Conservation (phyloP, 2,888 invertebrate species). For the Rhingia rostrata region DNA sequence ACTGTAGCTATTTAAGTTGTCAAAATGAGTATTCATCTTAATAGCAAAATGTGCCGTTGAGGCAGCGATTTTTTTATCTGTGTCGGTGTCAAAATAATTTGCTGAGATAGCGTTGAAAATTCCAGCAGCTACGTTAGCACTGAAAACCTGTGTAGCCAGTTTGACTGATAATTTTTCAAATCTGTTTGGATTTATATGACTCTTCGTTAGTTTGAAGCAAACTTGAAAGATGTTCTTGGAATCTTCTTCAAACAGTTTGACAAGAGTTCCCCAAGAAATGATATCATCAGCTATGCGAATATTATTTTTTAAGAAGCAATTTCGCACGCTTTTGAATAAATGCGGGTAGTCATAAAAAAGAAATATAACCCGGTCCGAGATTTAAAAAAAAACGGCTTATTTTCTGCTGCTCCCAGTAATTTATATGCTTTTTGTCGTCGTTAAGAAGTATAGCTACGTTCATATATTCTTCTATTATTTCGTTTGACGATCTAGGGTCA, state of each 20-base stretch:
- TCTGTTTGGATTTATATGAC: too few relatives aligned
- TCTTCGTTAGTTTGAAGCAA: too few relatives aligned
- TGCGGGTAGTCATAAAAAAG: constrained; percentile 4
- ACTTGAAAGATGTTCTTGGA: too few relatives aligned
- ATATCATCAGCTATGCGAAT: background rate
- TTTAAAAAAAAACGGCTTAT: constrained; percentile 13
- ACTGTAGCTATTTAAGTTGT: too few relatives aligned
- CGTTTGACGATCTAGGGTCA: too few relatives aligned
- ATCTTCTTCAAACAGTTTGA: too few relatives aligned
- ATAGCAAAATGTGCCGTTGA: background rate
- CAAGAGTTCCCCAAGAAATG: too few relatives aligned
- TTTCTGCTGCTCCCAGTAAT: too few relatives aligned
- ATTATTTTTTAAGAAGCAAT: constrained; percentile 1
- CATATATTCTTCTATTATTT: too few relatives aligned
- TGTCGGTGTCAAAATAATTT: background rate
- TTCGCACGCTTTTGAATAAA: constrained; percentile 11
- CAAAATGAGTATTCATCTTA: background rate
- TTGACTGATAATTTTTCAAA: background rate
- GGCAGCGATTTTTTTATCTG: too few relatives aligned
- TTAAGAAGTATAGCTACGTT: too few relatives aligned
- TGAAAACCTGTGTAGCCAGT: constrained; percentile 3
- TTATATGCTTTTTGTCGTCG: too few relatives aligned
- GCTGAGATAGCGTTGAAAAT: background rate
- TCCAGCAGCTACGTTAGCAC: background rate
- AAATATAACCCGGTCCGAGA: background rate